These are phyloP conservation scores for Podarcis siculus DNA, from an alignment of 2,797 vertebrate genomes.

Conservation along the genomic window DNA sequence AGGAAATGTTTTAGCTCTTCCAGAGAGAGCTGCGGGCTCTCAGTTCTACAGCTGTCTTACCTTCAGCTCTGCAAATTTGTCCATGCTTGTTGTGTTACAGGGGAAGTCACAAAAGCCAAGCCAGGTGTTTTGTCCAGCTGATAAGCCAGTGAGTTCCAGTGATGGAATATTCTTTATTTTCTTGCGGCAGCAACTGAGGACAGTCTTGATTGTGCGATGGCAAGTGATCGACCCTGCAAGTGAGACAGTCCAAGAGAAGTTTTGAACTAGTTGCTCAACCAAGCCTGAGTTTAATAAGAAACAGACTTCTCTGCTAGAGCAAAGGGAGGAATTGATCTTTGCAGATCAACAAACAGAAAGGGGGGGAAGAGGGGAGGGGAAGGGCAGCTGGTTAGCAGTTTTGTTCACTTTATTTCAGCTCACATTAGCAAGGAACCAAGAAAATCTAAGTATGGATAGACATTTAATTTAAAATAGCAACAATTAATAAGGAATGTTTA, in stretches of 20 bases:
- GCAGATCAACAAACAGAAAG: not conserved
- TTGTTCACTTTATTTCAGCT: not conserved
- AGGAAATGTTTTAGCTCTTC: not conserved
- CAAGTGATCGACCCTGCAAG: conserved; percentile 37
- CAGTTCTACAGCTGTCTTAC: conserved; percentile 65
- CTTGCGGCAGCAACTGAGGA: not conserved
- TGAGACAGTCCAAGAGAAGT: conserved; percentile 75
- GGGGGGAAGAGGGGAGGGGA: not conserved
- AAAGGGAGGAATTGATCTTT: not conserved
- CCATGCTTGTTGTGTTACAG: conserved; percentile 11
- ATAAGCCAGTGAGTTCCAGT: conserved; percentile 3
- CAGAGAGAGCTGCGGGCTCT: not conserved
- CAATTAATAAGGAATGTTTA: not conserved
- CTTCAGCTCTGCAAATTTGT: conserved; percentile 72
- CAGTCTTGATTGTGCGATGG: not conserved
- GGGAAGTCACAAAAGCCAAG: conserved; percentile 13
- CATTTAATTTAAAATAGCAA: not conserved
- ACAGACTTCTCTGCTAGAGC: conserved; percentile 44
- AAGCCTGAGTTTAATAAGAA: conserved; percentile 85
- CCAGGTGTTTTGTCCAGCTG: conserved; percentile 13
- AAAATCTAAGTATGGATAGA: not conserved
- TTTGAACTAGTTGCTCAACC: conserved; percentile 74
- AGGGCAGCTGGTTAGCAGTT: rapidly evolving
- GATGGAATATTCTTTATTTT: not conserved
- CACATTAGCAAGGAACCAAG: not conserved